Conservation (phyloP, 2,113 vertebrate genomes). For the Hyperoodon ampullatus region DNA sequence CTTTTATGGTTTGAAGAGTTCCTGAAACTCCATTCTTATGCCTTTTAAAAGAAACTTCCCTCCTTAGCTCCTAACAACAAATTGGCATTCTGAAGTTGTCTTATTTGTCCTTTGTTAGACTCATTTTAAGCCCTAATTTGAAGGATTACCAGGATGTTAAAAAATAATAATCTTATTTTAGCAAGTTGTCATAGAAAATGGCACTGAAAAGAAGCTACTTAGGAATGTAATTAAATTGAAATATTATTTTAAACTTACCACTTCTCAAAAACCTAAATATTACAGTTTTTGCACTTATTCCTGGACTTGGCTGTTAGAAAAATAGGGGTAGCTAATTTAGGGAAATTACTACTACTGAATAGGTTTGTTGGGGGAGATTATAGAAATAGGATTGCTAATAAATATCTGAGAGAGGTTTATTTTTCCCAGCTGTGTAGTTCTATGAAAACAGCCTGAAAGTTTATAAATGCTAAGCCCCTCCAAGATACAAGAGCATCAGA, state of each 20-base stretch:
- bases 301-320: not conserved
- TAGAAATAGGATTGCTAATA: conserved; percentile 11
- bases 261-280: not conserved
- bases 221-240: conserved; percentile 13
- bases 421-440: not conserved
- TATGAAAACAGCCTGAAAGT: not conserved
- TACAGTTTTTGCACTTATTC: not conserved
- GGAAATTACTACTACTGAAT: not conserved
- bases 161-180: conserved; percentile 43
- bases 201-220: not conserved
- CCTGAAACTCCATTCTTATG: not conserved
- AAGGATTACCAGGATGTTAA: not conserved
- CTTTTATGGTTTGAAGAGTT: not conserved
- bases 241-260: not conserved
- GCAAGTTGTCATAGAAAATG: not conserved
- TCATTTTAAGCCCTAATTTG: not conserved
- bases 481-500: not conserved
- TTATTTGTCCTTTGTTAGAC: not conserved
- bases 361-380: not conserved
- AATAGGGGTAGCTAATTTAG: not conserved
- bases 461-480: not conserved
- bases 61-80: not conserved
- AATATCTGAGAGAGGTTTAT: not conserved
- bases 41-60: not conserved
- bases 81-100: not conserved